These are phyloP conservation scores for Erebia palarica DNA, from an alignment of 2,888 invertebrate species.

Conservation along the genomic window DNA sequence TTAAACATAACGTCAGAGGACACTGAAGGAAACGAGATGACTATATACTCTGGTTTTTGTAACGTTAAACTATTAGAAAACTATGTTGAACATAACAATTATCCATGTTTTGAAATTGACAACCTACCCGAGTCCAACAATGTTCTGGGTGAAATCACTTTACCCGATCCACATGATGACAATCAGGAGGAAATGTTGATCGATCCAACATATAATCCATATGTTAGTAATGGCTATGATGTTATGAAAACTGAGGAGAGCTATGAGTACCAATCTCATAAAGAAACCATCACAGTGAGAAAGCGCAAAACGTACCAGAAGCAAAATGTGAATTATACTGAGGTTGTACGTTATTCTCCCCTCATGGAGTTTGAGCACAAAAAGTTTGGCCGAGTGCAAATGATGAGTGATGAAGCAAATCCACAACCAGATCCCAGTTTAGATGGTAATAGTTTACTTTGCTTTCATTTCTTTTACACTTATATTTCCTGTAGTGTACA, in stretches of 20 bases:
- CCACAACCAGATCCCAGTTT: constrained; percentile 44
- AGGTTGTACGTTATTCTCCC: constrained; percentile 50
- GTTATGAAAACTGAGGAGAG: constrained; percentile 48
- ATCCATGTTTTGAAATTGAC: neutral
- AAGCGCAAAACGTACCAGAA: constrained; percentile 68
- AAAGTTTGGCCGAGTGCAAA: constrained; percentile 48
- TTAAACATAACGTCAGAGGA: constrained; percentile 62
- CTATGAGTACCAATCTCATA: constrained; percentile 52
- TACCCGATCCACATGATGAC: constrained; percentile 33
- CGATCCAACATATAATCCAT: constrained; percentile 66
- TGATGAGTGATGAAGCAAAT: constrained; percentile 41
- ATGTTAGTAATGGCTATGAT: constrained; percentile 63
- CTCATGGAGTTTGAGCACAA: constrained; percentile 54
- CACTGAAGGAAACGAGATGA: constrained; percentile 59
- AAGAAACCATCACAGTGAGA: constrained; percentile 59
- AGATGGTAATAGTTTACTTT: constrained; percentile 41
- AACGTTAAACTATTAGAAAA: constrained; percentile 64
- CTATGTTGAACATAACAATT: constrained; percentile 45
- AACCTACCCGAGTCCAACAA: neutral
- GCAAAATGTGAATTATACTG: constrained; percentile 64
- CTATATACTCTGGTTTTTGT: constrained; percentile 65
- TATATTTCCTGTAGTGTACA: no score
- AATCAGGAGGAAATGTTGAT: constrained; percentile 71
- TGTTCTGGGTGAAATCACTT: constrained; percentile 8
- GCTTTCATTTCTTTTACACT: neutral